Evolutionary conservation across 2,113 vertebrate species (phyloP).

Genomic region (Xiphorhynchus elegans): DNA sequence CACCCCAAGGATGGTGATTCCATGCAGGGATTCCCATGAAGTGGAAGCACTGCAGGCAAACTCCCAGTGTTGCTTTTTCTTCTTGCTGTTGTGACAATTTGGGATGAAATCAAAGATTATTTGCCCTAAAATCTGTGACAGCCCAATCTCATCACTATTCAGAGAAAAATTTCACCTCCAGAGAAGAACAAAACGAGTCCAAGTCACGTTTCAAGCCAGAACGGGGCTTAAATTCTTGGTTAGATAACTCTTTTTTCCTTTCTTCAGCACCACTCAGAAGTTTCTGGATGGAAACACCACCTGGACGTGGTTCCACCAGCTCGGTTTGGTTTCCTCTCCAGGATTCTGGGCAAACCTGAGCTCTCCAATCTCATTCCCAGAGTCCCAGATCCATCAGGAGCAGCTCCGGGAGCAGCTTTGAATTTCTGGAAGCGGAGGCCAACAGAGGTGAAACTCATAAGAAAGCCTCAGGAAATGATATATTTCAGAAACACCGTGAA

Average conservation of each 20-base stretch:
- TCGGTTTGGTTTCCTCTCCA: background rate
- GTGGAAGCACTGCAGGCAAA: background rate
- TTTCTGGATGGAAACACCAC: background rate
- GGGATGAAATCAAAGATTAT: background rate
- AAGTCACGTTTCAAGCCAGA: background rate
- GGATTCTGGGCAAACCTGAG: background rate
- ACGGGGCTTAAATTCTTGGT: background rate
- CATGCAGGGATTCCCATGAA: background rate
- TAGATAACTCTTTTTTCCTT: constrained; percentile 2
- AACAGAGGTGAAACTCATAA: constrained; percentile 53
- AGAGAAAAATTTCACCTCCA: background rate
- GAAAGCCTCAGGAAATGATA: constrained; percentile 61
- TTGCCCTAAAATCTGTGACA: background rate
- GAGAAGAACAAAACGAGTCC: background rate
- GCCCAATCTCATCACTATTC: background rate
- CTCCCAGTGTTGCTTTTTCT: background rate
- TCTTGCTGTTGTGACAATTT: background rate
- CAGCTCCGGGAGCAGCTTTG: background rate
- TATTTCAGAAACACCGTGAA: constrained; percentile 27
- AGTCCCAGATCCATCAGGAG: background rate
- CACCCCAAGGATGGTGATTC: background rate
- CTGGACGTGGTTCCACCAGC: background rate
- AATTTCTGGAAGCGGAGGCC: constrained; percentile 40
- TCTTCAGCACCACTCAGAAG: background rate
- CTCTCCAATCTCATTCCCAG: background rate